phyloP scores from a whole-genome alignment of 2,113 vertebrate species.

The Equus quagga region DNA sequence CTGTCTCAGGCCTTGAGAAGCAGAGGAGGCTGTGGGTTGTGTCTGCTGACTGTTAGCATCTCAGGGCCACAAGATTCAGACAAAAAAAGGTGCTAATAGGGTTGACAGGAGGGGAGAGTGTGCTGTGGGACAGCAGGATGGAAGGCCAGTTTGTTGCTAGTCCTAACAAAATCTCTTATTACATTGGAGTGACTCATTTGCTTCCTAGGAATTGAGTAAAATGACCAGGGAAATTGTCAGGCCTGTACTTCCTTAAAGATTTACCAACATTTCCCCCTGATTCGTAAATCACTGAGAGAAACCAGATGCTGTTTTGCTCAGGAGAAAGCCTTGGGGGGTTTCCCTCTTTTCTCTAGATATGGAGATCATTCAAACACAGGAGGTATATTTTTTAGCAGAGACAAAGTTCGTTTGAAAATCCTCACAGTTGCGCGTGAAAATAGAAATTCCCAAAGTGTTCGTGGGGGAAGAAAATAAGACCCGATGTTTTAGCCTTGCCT shows the following conservation, averaged over 20 bases:
- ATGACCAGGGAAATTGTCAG: background rate
- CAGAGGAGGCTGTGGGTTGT: background rate
- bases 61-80: background rate
- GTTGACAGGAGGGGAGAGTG: background rate
- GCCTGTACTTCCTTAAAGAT: constrained; percentile 13
- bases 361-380: background rate
- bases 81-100: rapidly evolving
- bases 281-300: background rate
- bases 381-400: background rate
- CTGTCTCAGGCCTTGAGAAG: background rate
- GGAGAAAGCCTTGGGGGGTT: background rate
- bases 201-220: constrained; percentile 45
- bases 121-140: no score
- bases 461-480: constrained; percentile 39
- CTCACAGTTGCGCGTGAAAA: background rate
- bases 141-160: background rate
- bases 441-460: constrained; percentile 7
- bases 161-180: background rate
- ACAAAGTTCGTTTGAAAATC: constrained; percentile 40
- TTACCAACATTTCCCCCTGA: background rate
- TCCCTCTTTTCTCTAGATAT: background rate
- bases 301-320: constrained; percentile 37
- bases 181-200: background rate
- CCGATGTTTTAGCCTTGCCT: constrained; percentile 8
- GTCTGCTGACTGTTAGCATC: background rate